A percentile compares a stretch with the other conserved stretches of the same genome.
phyloP scores from a whole-genome alignment of 2,888 invertebrate species.

The Volucella bombylans region DNA sequence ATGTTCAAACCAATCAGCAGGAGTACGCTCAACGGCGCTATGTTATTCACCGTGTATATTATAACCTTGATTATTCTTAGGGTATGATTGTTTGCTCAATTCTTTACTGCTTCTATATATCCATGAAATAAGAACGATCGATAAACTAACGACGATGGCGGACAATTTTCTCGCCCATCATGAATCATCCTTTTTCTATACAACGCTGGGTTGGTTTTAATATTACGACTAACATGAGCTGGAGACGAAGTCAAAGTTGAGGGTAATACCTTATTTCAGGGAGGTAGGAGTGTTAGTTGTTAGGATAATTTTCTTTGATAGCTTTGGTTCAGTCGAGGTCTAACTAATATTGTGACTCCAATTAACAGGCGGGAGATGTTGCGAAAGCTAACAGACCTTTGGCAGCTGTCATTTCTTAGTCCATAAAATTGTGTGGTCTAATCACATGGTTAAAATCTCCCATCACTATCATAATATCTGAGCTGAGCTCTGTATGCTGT shows the following conservation, averaged over 20 bases:
- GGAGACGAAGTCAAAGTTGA: slow-evolving; percentile 65
- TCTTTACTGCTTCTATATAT: slow-evolving; percentile 81
- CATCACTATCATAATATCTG: too few species aligned
- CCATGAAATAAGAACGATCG: slow-evolving; percentile 80
- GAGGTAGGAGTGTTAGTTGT: slow-evolving; percentile 77
- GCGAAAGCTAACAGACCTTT: too few species aligned
- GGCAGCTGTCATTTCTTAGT: too few species aligned
- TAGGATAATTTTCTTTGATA: slow-evolving; percentile 81
- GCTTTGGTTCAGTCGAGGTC: too few species aligned
- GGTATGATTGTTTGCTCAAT: slow-evolving; percentile 75
- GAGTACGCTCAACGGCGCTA: slow-evolving; percentile 75
- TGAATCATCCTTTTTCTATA: slow-evolving; percentile 69
- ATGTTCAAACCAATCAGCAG: slow-evolving; percentile 79
- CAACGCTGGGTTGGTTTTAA: slow-evolving; percentile 72
- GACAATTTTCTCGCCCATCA: slow-evolving; percentile 64
- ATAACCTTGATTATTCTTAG: slow-evolving; percentile 68
- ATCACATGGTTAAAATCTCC: too few species aligned
- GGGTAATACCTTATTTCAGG: slow-evolving; percentile 55
- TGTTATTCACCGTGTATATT: slow-evolving; percentile 79
- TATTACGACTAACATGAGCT: slow-evolving; percentile 44
- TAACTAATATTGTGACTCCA: too few species aligned
- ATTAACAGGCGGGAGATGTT: too few species aligned
- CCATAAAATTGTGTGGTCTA: too few species aligned
- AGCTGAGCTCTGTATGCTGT: too few species aligned
- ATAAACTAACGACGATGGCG: slow-evolving; percentile 70